A percentile compares a stretch with the other conserved stretches of the same genome.
These are phyloP conservation scores for Agelastica alni DNA, from an alignment of 2,888 invertebrate genomes.

Conservation along the genomic window DNA sequence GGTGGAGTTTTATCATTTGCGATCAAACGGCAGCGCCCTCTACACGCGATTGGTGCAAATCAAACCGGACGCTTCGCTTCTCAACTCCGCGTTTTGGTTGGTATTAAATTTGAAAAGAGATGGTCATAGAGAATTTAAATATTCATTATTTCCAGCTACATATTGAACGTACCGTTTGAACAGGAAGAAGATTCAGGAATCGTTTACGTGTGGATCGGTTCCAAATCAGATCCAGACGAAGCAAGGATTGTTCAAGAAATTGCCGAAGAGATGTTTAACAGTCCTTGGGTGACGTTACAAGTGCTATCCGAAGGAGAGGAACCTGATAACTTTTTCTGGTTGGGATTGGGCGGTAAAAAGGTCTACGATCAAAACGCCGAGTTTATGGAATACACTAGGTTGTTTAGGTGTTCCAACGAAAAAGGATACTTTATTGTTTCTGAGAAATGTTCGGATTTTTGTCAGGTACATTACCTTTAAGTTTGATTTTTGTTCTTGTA, in stretches of 20 bases:
- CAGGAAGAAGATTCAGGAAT: conserved; percentile 85
- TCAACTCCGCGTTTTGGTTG: conserved; percentile 96
- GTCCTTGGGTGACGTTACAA: conserved; percentile 76
- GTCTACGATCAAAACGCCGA: conserved; percentile 86
- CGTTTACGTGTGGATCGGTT: conserved; percentile 95
- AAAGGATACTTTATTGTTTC: conserved; percentile 99
- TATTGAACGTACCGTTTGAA: conserved; percentile 90
- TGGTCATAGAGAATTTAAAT: too few relatives aligned
- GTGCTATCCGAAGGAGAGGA: conserved; percentile 92
- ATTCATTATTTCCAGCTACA: conserved; percentile 75
- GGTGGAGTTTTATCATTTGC: conserved; percentile 91
- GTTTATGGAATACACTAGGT: conserved; percentile 89
- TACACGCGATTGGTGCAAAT: conserved; percentile 93
- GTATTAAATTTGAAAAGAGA: too few relatives aligned
- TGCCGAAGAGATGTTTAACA: conserved; percentile 91
- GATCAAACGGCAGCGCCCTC: conserved; percentile 94
- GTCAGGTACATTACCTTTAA: conserved; percentile 76
- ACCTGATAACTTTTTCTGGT: conserved; percentile 98
- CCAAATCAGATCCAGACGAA: conserved; percentile 82
- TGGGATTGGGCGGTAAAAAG: conserved; percentile 86
- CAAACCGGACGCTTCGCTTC: conserved; percentile 76
- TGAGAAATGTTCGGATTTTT: conserved; percentile 98
- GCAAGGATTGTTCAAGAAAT: conserved; percentile 86
- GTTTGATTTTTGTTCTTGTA: too few relatives aligned
- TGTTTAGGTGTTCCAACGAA: conserved; percentile 98